These are phyloP conservation scores for Papilio helenus DNA, from an alignment of 1,140 invertebrate species.

Conservation along the genomic window DNA sequence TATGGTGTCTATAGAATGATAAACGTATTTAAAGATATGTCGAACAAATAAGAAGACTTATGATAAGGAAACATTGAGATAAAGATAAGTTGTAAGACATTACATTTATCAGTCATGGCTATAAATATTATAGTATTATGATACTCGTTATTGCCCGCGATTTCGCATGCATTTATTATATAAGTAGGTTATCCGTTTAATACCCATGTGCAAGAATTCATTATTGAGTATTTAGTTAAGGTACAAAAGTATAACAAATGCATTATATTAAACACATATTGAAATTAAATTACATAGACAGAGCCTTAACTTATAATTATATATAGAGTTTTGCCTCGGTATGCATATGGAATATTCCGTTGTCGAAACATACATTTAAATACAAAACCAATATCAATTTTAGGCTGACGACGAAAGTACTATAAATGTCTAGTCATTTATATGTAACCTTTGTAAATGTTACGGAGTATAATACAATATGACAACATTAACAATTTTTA, in stretches of 20 bases:
- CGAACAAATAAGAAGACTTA: background rate
- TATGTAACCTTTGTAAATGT: background rate
- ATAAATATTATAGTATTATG: background rate
- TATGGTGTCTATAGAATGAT: background rate
- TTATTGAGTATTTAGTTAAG: background rate
- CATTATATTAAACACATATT: too few relatives aligned
- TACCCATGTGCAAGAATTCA: background rate
- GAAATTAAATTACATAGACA: too few relatives aligned
- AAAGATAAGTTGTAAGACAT: background rate
- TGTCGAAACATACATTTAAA: background rate
- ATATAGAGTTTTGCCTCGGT: too few relatives aligned
- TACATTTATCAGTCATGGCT: background rate
- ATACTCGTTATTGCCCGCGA: background rate
- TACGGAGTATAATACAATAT: constrained; percentile 25
- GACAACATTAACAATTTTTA: background rate
- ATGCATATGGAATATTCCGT: too few relatives aligned
- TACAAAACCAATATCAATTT: background rate
- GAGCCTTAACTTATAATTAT: too few relatives aligned
- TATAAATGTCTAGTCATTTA: background rate
- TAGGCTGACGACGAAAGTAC: background rate
- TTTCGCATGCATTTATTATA: background rate
- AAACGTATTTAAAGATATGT: background rate
- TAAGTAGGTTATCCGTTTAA: background rate
- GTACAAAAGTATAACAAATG: too few relatives aligned
- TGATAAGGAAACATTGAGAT: background rate